Percentiles rank a stretch among this genome's conserved stretches.
Conservation (phyloP, 2,113 vertebrate genomes). For the Mesembrinibis cayennensis region DNA sequence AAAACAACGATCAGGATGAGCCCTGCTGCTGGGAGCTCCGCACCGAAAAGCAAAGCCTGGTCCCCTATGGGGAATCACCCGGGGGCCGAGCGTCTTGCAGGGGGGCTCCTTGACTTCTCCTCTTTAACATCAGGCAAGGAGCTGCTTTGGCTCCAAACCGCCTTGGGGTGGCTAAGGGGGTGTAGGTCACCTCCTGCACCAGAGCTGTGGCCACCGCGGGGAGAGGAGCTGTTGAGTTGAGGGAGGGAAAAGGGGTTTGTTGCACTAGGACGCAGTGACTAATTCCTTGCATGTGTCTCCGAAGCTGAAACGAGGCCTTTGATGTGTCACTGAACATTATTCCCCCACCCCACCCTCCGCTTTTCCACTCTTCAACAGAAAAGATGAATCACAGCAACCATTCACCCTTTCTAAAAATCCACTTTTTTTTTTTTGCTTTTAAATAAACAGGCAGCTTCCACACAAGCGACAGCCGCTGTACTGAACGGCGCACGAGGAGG, state of each 20-base stretch:
- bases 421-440: neutral
- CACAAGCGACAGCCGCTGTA: accelerated
- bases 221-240: neutral
- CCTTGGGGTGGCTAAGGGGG: neutral
- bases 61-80: neutral
- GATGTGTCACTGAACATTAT: conserved; percentile 49
- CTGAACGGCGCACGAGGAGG: accelerated
- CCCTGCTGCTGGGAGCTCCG: neutral
- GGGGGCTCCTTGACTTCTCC: neutral
- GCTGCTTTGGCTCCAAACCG: neutral
- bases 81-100: neutral
- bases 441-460: neutral
- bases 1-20: neutral
- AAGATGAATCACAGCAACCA: conserved; percentile 57
- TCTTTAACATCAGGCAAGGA: neutral
- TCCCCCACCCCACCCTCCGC: conserved; percentile 29
- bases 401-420: conserved; percentile 20
- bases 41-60: neutral
- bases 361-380: conserved; percentile 52
- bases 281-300: neutral
- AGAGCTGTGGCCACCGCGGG: neutral
- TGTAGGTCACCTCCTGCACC: neutral
- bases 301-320: neutral
- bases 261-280: neutral
- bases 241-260: neutral